A percentile compares a stretch with the other conserved stretches of the same genome.
Conservation (phyloP, 2,797 vertebrate species). For the Megaceryle alcyon region DNA sequence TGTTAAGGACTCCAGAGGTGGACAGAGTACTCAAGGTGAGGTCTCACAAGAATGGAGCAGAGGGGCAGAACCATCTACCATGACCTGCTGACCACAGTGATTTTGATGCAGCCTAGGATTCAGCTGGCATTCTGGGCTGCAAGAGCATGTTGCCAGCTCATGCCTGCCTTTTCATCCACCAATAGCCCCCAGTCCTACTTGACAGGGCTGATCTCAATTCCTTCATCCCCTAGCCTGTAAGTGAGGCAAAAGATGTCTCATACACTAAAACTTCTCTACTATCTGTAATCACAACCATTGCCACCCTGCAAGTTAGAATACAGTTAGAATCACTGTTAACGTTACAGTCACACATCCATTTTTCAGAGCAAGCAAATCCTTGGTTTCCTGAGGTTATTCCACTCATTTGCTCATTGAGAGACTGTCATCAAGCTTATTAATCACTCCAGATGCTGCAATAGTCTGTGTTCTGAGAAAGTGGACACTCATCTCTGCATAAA, state of each 20-base stretch:
- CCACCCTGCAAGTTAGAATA: neutral
- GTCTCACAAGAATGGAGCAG: neutral
- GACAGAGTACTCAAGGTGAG: fast-evolving
- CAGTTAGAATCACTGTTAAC: neutral
- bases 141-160: fast-evolving
- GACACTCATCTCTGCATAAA: neutral
- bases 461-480: neutral
- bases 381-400: neutral
- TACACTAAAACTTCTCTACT: neutral
- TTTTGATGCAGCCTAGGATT: neutral
- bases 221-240: neutral
- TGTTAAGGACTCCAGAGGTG: neutral
- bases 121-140: neutral
- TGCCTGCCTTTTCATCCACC: neutral
- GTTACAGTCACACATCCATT: neutral
- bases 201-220: fast-evolving
- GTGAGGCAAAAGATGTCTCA: neutral
- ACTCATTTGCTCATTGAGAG: neutral
- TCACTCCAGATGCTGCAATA: neutral
- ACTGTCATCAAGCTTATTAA: neutral
- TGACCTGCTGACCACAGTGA: neutral
- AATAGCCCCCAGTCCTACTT: neutral
- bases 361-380: neutral
- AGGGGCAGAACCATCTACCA: neutral
- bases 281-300: neutral